Conservation (phyloP, 2,797 vertebrate species). For the Cossypha heuglini region DNA sequence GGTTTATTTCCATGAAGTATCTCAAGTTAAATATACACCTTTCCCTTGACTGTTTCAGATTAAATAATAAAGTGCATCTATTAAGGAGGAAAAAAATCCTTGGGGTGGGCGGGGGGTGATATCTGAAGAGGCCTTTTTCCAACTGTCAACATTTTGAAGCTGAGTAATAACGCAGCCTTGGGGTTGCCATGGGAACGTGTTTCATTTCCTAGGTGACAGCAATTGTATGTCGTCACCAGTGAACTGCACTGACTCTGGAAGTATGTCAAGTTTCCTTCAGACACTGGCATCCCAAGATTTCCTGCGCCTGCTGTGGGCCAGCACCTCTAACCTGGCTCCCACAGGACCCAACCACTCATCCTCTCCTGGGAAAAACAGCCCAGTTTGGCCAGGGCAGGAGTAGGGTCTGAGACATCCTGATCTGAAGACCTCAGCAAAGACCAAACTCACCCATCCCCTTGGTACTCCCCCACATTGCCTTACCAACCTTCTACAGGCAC, state of each 20-base stretch:
- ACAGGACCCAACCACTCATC: rapidly evolving
- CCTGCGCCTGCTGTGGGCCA: rapidly evolving
- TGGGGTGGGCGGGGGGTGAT: not conserved
- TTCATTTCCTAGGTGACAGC: constrained; percentile 78
- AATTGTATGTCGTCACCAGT: constrained; percentile 66
- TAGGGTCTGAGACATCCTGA: rapidly evolving
- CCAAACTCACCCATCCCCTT: not conserved
- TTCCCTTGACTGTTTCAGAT: not conserved
- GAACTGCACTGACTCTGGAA: constrained; percentile 61
- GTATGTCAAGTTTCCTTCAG: constrained; percentile 23
- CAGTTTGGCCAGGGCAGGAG: not conserved
- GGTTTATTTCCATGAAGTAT: not conserved
- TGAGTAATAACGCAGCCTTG: constrained; percentile 67
- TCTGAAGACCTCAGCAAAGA: not conserved
- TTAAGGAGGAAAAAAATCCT: not conserved
- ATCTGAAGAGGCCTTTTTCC: constrained; percentile 34
- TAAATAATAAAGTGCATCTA: constrained; percentile 2
- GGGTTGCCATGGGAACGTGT: constrained; percentile 74
- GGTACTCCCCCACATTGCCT: not conserved
- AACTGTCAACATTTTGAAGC: constrained; percentile 65
- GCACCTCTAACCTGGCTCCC: not conserved
- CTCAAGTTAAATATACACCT: not conserved
- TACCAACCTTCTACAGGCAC: not conserved
- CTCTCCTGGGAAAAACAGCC: too few relatives aligned
- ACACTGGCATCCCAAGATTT: not conserved